A percentile compares a stretch with the other conserved stretches of the same genome.
These are phyloP conservation scores for Odontothrips loti DNA, from an alignment of 2,888 invertebrate genomes.

Conservation along the genomic window DNA sequence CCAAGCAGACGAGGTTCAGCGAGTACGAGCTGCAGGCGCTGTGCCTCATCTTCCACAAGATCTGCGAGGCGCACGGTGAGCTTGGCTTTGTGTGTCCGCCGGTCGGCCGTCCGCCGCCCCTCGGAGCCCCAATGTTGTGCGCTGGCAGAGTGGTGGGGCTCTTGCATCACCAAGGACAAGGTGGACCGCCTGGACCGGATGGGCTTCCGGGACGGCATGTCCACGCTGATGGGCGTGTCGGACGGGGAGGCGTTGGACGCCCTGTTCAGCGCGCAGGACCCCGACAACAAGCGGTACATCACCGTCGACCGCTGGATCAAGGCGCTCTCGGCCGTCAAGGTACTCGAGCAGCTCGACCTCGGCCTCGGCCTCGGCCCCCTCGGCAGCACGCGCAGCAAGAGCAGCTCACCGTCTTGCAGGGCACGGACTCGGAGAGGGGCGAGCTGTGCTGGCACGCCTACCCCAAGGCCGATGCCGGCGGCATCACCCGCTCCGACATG, in stretches of 20 bases:
- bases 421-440: neutral
- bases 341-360: neutral
- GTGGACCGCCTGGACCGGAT: neutral
- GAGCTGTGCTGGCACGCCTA: neutral
- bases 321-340: neutral
- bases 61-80: neutral
- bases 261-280: neutral
- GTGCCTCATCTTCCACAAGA: slow-evolving; percentile 12
- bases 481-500: neutral
- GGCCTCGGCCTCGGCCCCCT: neutral
- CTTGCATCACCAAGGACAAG: neutral
- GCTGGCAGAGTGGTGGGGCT: slow-evolving; percentile 5
- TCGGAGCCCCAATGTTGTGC: neutral
- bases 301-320: neutral
- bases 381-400: neutral
- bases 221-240: neutral
- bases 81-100: neutral
- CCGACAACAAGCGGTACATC: neutral
- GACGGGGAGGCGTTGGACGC: neutral
- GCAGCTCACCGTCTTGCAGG: too few species aligned
- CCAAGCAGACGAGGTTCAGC: neutral
- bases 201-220: neutral
- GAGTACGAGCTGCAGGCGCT: slow-evolving; percentile 1
- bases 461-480: neutral
- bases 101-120: neutral